Evolutionary conservation across 2,113 vertebrate species (phyloP).

Genomic region (Psilopogon haemacephalus): DNA sequence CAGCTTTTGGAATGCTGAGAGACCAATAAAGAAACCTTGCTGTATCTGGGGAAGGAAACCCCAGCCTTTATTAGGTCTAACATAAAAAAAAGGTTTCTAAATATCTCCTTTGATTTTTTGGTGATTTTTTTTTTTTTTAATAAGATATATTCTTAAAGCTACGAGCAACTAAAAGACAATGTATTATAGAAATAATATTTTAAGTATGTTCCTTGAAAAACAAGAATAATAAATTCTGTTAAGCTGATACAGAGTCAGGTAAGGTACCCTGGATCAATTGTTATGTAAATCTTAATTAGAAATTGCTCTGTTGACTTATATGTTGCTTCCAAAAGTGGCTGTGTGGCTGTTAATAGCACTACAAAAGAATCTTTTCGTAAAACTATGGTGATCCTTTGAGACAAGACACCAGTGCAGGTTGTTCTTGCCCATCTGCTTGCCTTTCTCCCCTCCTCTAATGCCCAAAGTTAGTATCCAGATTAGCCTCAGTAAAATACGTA

Average conservation of each 20-base stretch:
- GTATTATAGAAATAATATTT: not conserved
- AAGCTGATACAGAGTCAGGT: not conserved
- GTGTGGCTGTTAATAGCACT: not conserved
- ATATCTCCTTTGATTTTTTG: conserved; percentile 40
- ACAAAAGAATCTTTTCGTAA: not conserved
- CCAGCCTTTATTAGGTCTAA: conserved; percentile 50
- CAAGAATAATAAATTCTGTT: not conserved
- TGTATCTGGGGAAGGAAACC: conserved; percentile 61
- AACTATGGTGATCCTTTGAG: not conserved
- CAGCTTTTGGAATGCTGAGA: conserved; percentile 60
- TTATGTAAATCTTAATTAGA: not conserved
- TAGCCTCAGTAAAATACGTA: not conserved
- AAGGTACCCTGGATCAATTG: not conserved
- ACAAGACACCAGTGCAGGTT: not conserved
- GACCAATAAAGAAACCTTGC: conserved; percentile 60
- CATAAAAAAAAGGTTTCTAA: conserved; percentile 59
- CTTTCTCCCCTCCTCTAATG: not conserved
- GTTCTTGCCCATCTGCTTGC: not conserved
- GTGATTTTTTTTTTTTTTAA: not conserved
- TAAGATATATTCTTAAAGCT: conserved; percentile 13
- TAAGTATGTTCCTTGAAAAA: conserved; percentile 10
- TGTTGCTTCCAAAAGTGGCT: not conserved
- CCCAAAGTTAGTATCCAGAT: not conserved
- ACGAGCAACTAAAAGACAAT: not conserved
- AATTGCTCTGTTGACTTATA: not conserved